phyloP scores from a whole-genome alignment of 2,113 vertebrate species.

The Haliaeetus leucogaster region DNA sequence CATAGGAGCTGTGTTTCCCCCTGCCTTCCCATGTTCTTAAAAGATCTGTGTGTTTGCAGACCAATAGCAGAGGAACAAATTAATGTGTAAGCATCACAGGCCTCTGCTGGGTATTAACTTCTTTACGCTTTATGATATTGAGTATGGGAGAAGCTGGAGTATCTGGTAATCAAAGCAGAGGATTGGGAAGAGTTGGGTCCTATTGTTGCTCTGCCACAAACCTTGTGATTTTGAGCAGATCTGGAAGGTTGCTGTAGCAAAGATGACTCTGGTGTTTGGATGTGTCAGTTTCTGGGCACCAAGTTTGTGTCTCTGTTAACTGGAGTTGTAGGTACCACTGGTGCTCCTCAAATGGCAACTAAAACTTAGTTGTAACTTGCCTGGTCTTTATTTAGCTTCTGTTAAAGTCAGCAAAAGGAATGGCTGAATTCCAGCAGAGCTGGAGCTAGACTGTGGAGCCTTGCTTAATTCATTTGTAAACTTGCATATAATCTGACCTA shows the following conservation, averaged over 20 bases:
- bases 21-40: background rate
- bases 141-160: background rate
- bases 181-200: background rate
- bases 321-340: background rate
- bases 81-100: background rate
- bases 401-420: background rate
- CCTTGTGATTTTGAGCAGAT: background rate
- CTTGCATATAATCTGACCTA: background rate
- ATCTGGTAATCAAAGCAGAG: background rate
- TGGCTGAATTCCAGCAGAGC: background rate
- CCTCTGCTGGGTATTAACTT: background rate
- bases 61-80: background rate
- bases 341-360: background rate
- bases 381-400: background rate
- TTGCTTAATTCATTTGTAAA: slow-evolving; percentile 5
- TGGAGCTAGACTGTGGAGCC: background rate
- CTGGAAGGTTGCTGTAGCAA: background rate
- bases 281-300: background rate
- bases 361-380: background rate
- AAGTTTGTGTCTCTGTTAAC: background rate
- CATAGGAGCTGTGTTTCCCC: background rate
- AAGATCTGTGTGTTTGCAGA: background rate
- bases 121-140: background rate
- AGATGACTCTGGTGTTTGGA: background rate
- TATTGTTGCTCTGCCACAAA: background rate